Percentiles rank a stretch among this genome's conserved stretches.
These are phyloP conservation scores for Amphiduros pacificus DNA, from an alignment of 2,888 invertebrate genomes.

Conservation along the genomic window DNA sequence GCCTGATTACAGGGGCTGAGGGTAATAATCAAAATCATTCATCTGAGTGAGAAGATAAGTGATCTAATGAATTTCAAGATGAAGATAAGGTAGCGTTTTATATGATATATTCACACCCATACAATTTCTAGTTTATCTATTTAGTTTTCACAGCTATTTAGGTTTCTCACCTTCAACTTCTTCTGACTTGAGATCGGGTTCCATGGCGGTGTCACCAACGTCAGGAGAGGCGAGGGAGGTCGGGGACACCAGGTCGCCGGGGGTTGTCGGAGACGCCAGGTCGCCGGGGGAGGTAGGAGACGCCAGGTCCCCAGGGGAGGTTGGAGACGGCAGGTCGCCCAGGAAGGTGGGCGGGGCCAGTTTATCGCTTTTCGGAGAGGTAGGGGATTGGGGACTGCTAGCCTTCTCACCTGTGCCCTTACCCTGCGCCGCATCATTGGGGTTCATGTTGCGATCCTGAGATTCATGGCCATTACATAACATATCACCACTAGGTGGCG, in stretches of 20 bases:
- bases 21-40: too few relatives aligned
- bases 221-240: not conserved
- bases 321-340: not conserved
- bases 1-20: too few relatives aligned
- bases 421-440: not conserved
- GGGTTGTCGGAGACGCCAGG: not conserved
- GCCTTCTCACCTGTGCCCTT: not conserved
- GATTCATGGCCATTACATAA: constrained; percentile 28
- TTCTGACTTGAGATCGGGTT: too few relatives aligned
- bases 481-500: not conserved
- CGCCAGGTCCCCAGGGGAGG: not conserved
- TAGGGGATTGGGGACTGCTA: not conserved
- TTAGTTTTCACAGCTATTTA: too few relatives aligned
- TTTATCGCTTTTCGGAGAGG: too few relatives aligned
- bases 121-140: too few relatives aligned
- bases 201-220: too few relatives aligned
- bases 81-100: too few relatives aligned
- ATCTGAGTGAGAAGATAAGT: too few relatives aligned
- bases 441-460: constrained; percentile 13
- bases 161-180: too few relatives aligned
- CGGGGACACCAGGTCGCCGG: not conserved
- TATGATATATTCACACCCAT: too few relatives aligned
- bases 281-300: not conserved
- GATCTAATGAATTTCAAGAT: too few relatives aligned
- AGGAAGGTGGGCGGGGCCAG: not conserved